Evolutionary conservation across 2,113 vertebrate genomes (phyloP).

Genomic region (Thunnus maccoyii): DNA sequence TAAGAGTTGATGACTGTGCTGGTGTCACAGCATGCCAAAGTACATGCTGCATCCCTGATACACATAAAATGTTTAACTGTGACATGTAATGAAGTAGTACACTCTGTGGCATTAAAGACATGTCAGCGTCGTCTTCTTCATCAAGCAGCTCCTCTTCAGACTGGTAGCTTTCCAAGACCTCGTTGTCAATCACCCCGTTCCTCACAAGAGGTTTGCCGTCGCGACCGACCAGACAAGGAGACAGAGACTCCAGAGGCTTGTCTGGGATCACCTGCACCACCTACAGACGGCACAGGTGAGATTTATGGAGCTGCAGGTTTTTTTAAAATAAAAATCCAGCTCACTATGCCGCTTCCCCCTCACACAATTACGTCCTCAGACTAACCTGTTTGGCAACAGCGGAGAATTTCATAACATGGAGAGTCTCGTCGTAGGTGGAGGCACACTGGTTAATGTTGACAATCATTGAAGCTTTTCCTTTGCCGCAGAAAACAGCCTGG

Average conservation of each 20-base stretch:
- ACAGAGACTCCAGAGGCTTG: slow-evolving; percentile 77
- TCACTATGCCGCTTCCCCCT: no score
- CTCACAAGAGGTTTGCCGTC: slow-evolving; percentile 81
- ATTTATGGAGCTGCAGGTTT: neutral
- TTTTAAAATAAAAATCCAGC: neutral
- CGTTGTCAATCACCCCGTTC: slow-evolving; percentile 71
- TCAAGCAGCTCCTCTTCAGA: slow-evolving; percentile 83
- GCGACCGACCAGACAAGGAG: slow-evolving; percentile 78
- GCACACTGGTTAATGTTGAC: slow-evolving; percentile 92
- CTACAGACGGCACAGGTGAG: slow-evolving; percentile 70
- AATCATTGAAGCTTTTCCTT: slow-evolving; percentile 91
- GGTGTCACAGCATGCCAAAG: neutral
- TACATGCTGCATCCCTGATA: neutral
- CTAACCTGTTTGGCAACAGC: slow-evolving; percentile 90
- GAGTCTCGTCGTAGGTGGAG: slow-evolving; percentile 91
- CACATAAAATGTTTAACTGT: neutral
- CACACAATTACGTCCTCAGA: neutral
- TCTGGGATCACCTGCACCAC: slow-evolving; percentile 88
- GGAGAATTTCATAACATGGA: slow-evolving; percentile 94
- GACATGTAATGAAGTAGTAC: slow-evolving; percentile 67
- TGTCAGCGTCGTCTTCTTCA: slow-evolving; percentile 88
- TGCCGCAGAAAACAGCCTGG: slow-evolving; percentile 90
- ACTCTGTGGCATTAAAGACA: slow-evolving; percentile 88
- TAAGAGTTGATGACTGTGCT: no score
- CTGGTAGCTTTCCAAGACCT: slow-evolving; percentile 74